phyloP scores from a whole-genome alignment of 2,797 vertebrate genomes.

The Champsocephalus gunnari region DNA sequence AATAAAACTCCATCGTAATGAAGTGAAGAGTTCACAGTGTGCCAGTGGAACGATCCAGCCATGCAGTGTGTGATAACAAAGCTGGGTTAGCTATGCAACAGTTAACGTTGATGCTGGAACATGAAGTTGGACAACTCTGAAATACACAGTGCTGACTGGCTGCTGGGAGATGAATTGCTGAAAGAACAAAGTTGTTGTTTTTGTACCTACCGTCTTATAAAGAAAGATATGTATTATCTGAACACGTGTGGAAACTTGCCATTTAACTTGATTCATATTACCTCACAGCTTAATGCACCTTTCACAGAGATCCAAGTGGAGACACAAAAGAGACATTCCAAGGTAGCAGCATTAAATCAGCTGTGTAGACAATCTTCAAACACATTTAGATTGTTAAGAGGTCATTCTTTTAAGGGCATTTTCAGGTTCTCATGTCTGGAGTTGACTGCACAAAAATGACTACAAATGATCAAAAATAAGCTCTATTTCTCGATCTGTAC shows the following conservation, averaged over 20 bases:
- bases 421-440: conserved; percentile 8
- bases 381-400: conserved; percentile 22
- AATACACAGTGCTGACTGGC: conserved; percentile 59
- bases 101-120: conserved; percentile 57
- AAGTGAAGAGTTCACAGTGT: conserved; percentile 52
- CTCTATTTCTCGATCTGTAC: conserved; percentile 1
- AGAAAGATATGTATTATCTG: conserved; percentile 46
- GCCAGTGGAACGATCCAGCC: conserved; percentile 59
- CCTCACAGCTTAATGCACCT: conserved; percentile 25
- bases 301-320: conserved; percentile 50
- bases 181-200: conserved; percentile 72
- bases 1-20: conserved; percentile 69
- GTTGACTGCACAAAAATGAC: neutral
- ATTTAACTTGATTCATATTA: conserved; percentile 56
- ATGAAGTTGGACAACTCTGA: conserved; percentile 47
- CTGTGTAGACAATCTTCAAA: conserved; percentile 37
- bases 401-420: conserved; percentile 28
- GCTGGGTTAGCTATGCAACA: conserved; percentile 48
- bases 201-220: conserved; percentile 61
- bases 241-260: conserved; percentile 75
- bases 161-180: conserved; percentile 60
- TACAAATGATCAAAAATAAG: conserved; percentile 18
- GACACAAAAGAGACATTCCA: conserved; percentile 51
- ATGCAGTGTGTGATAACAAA: conserved; percentile 51
- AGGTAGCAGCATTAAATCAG: conserved; percentile 59